Percentiles rank a stretch among this genome's conserved stretches.
Conservation (phyloP, 2,888 invertebrate species). For the Lysandra bellargus region DNA sequence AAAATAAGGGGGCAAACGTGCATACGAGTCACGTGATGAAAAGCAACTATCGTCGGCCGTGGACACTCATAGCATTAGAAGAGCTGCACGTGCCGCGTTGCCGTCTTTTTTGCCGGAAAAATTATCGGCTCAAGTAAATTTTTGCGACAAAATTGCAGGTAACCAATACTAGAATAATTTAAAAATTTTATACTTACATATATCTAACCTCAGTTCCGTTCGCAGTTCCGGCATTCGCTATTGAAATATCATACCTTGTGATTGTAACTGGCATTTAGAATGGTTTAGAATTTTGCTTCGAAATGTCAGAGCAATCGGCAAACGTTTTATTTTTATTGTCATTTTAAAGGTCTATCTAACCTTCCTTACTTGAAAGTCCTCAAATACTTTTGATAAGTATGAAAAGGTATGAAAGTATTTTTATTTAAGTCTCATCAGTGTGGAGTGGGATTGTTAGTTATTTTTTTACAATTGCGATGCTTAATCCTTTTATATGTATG, state of each 20-base stretch:
- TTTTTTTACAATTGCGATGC: no score
- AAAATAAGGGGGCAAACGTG: no score
- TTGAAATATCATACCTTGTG: neutral
- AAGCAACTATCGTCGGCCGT: no score
- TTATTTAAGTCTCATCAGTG: neutral
- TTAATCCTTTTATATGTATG: no score
- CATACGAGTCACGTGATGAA: no score
- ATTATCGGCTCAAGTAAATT: no score
- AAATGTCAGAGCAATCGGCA: constrained; percentile 1
- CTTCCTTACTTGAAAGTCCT: neutral
- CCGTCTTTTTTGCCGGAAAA: no score
- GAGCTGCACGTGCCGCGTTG: no score
- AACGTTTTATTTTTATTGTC: neutral
- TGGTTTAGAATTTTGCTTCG: constrained; percentile 7
- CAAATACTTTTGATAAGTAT: neutral
- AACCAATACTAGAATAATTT: neutral
- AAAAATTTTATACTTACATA: neutral
- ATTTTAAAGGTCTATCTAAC: neutral
- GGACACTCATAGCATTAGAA: no score
- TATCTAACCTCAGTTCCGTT: neutral
- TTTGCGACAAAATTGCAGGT: no score
- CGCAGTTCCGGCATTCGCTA: neutral
- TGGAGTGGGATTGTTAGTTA: no score
- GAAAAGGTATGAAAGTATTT: neutral
- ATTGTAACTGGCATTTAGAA: constrained; percentile 5